phyloP scores from a whole-genome alignment of 2,888 invertebrate genomes.

The Lydus trimaculatus region DNA sequence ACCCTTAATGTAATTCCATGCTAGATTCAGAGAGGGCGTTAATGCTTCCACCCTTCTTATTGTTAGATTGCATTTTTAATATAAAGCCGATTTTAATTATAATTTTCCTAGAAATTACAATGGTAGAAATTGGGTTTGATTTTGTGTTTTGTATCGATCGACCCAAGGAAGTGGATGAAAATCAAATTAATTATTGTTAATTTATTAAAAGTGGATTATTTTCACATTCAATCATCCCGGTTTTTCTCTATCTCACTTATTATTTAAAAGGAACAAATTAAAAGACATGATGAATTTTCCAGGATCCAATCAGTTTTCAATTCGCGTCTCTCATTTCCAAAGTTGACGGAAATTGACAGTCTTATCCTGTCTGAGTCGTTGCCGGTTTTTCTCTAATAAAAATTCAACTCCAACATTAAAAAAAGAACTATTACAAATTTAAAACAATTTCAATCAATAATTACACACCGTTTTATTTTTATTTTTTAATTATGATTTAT shows the following conservation, averaged over 20 bases:
- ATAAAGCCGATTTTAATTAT: background rate
- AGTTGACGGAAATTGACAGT: slow-evolving; percentile 54
- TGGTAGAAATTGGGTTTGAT: background rate
- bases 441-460: slow-evolving; percentile 9
- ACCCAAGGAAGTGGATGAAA: background rate
- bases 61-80: background rate
- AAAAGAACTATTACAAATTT: slow-evolving; percentile 9
- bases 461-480: background rate
- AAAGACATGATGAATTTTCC: slow-evolving; percentile 27
- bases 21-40: background rate
- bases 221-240: background rate
- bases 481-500: background rate
- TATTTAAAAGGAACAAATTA: slow-evolving; percentile 23
- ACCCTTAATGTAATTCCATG: background rate
- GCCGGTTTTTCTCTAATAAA: slow-evolving; percentile 4
- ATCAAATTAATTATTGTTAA: background rate
- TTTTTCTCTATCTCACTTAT: background rate
- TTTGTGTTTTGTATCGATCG: background rate
- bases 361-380: slow-evolving; percentile 41
- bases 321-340: slow-evolving; percentile 55
- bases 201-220: background rate
- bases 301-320: slow-evolving; percentile 42
- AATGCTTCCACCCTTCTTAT: background rate
- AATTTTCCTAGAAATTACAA: background rate
- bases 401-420: background rate